Base-by-base conservation (phyloP, 2,113 vertebrate species). In the Blennius ocellaris region DNA sequence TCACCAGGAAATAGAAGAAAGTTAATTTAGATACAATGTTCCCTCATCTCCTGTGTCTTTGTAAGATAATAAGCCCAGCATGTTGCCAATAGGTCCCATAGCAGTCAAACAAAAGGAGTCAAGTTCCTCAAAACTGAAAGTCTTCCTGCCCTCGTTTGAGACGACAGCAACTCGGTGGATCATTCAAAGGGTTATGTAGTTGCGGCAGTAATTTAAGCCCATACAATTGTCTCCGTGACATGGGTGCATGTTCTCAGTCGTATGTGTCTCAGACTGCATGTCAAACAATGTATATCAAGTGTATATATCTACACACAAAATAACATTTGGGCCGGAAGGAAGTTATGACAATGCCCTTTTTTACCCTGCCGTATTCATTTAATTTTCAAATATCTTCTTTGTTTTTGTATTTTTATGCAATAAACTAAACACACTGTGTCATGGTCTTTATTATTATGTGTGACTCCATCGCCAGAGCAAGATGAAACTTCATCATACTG, bases 1-100 rank as follows among this genome's bases (percentile, higher is more conserved):
- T 98, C 97, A 96, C 96, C 95, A 89, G 94, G 95, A 95, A 96
- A 96, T 95, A 96, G 92, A 92, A 91, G 96, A 30, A 95, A 97
- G 97, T 97, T 99, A 96, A 99, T 99, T 98, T 97, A 96, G 97
- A 97, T 95, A 96, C 95, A 97, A 96, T 95, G 96, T 95, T 96
- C 95, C 95, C 94, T 96, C 96, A 95, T 97, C 95, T 96, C 94
- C 95, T 85, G 89, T 89, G 95, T 93, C 91, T 88, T 71, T 92
- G 94, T 89, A 92, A 95, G 97, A 98, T 98, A 98, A 97, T 97
- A 97, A 96, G 96, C 96, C 94, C 95, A 93, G 95, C 91, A 86
- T 97, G 96, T 98, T 96, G 95, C 95, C 95, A 95, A 95, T 96
- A 94, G 95, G 95, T 95, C 94, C 97, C 95, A 94, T 94, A 95